Evolutionary conservation across 2,797 vertebrate genomes (phyloP).

Genomic region (Danio kyathit): DNA sequence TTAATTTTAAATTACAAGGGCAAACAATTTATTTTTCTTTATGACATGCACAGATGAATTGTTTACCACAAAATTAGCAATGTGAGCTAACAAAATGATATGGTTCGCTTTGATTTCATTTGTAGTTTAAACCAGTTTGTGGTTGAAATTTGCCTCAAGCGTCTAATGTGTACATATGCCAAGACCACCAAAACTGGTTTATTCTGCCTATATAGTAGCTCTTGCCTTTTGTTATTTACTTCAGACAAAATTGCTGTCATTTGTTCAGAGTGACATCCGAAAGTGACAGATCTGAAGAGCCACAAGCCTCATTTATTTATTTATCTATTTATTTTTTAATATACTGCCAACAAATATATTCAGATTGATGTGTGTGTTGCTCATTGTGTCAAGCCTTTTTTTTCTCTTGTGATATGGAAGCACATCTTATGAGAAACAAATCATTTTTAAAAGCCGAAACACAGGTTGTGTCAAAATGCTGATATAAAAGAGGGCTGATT

Average conservation of each 20-base stretch:
- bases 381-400: neutral
- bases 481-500: constrained; percentile 18
- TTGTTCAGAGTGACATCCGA: constrained; percentile 17
- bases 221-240: constrained; percentile 20
- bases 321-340: neutral
- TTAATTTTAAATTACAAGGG: no score
- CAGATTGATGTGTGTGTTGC: constrained; percentile 21
- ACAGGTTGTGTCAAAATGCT: constrained; percentile 35
- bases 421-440: constrained; percentile 27
- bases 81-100: no score
- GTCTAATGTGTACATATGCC: neutral
- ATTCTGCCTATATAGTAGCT: neutral
- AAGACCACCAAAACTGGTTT: neutral
- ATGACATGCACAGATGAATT: no score
- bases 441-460: constrained; percentile 32
- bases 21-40: no score
- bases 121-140: no score
- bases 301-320: neutral
- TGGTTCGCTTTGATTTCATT: no score
- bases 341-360: constrained; percentile 13
- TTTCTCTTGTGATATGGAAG: neutral
- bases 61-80: no score
- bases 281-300: neutral
- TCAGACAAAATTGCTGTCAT: neutral
- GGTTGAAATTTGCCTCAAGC: neutral